These are phyloP conservation scores for Dryoscopus gambensis DNA, from an alignment of 2,113 vertebrate genomes.

Conservation along the genomic window DNA sequence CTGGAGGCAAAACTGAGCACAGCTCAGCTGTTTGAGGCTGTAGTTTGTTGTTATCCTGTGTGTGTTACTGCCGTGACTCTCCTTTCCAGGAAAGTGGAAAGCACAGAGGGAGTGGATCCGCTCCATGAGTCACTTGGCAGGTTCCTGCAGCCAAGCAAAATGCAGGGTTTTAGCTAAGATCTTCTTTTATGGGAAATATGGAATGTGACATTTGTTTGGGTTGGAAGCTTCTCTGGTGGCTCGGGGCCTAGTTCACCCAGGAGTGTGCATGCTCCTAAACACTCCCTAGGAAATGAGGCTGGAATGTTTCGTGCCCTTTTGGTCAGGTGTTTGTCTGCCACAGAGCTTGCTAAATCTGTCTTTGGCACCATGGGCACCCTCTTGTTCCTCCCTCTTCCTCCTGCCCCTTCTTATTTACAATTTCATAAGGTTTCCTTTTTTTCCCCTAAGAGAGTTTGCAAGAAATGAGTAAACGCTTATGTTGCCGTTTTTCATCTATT, in stretches of 20 bases:
- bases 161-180: neutral
- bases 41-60: fast-evolving
- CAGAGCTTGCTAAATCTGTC: neutral
- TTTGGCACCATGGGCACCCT: neutral
- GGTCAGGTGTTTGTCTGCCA: neutral
- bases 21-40: neutral
- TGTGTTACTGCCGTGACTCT: neutral
- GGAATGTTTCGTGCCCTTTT: neutral
- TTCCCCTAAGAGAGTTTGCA: neutral
- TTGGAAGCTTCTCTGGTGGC: neutral
- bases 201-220: neutral
- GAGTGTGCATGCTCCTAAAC: neutral
- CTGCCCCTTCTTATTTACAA: neutral
- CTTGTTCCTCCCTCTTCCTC: neutral
- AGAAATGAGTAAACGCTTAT: neutral
- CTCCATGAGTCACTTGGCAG: neutral
- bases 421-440: neutral
- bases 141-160: neutral
- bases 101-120: fast-evolving
- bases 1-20: neutral
- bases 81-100: neutral
- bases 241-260: neutral
- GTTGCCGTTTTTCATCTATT: neutral
- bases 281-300: neutral
- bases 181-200: neutral